A percentile compares a stretch with the other conserved stretches of the same genome.
phyloP scores from a whole-genome alignment of 1,140 invertebrate species.

The Matsumurasca onukii region DNA sequence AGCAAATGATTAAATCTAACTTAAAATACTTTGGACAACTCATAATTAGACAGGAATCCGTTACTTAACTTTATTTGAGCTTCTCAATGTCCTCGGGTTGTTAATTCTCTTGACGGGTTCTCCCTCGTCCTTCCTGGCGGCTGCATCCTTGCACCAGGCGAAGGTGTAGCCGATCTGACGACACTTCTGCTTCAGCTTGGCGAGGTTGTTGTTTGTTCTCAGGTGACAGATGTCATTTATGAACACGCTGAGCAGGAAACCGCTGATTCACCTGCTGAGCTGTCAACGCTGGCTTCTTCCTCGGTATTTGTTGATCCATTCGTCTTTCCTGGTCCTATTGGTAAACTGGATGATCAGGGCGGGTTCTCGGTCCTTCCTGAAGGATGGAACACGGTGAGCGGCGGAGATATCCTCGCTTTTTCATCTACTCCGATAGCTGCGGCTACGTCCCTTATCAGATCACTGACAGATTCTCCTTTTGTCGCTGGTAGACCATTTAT shows the following conservation, averaged over 20 bases:
- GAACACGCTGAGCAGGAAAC: background rate
- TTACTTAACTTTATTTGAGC: background rate
- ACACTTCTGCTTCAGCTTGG: constrained; percentile 8
- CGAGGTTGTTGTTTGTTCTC: background rate
- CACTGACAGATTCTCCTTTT: background rate
- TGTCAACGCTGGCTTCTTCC: background rate
- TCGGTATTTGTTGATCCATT: background rate
- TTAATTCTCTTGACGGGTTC: background rate
- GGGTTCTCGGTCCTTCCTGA: background rate
- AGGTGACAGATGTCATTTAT: constrained; percentile 1
- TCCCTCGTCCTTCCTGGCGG: background rate
- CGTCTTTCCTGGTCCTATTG: background rate
- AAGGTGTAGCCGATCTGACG: background rate
- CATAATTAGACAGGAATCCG: background rate
- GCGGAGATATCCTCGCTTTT: background rate
- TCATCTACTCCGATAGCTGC: background rate
- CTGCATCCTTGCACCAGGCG: background rate
- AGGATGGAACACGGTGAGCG: background rate
- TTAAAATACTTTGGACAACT: background rate
- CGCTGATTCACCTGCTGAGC: background rate
- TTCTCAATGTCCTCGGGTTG: background rate
- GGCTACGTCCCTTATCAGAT: background rate
- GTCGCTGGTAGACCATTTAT: background rate
- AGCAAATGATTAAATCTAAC: background rate
- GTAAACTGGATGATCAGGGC: constrained; percentile 4